A percentile compares a stretch with the other conserved stretches of the same genome.
These are phyloP conservation scores for Kryptopterus vitreolus DNA, from an alignment of 2,797 vertebrate genomes.

Conservation along the genomic window DNA sequence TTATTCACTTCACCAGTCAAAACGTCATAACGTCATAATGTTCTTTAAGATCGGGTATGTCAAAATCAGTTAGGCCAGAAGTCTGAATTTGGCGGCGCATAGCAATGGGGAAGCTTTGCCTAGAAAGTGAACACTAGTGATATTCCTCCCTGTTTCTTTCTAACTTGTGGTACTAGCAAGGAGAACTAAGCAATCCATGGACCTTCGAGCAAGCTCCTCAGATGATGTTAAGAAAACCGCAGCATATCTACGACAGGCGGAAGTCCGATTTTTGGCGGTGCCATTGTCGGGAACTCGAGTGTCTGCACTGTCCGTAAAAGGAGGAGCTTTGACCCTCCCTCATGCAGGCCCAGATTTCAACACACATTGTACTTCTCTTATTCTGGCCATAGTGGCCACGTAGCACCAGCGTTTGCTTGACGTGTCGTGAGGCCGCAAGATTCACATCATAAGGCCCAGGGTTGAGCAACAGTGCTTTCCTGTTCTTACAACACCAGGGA, in stretches of 20 bases:
- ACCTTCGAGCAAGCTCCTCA: slow-evolving; percentile 1
- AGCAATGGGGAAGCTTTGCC: slow-evolving; percentile 14
- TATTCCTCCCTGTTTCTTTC: slow-evolving; percentile 24
- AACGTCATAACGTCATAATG: too few relatives aligned
- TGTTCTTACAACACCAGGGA: slow-evolving; percentile 66
- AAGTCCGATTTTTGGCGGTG: slow-evolving; percentile 54
- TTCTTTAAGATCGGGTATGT: neutral
- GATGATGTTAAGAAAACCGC: slow-evolving; percentile 34
- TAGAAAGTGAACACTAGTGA: slow-evolving; percentile 42
- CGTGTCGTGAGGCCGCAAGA: slow-evolving; percentile 60
- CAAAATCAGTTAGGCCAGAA: neutral
- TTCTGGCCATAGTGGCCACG: slow-evolving; percentile 65
- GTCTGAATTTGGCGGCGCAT: neutral
- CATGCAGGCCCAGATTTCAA: slow-evolving; percentile 73
- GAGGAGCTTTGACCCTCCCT: slow-evolving; percentile 53
- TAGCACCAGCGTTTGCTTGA: slow-evolving; percentile 62
- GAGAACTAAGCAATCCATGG: neutral
- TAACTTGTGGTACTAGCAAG: slow-evolving; percentile 12
- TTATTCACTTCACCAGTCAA: too few relatives aligned
- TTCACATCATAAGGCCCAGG: slow-evolving; percentile 63
- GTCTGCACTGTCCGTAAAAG: slow-evolving; percentile 54
- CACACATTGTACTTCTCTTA: slow-evolving; percentile 80
- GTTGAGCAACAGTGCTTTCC: slow-evolving; percentile 71
- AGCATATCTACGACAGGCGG: slow-evolving; percentile 25
- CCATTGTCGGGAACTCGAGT: slow-evolving; percentile 52